Evolutionary conservation across 1,140 invertebrate species (phyloP).

Genomic region (Druon quercuslanigerum): DNA sequence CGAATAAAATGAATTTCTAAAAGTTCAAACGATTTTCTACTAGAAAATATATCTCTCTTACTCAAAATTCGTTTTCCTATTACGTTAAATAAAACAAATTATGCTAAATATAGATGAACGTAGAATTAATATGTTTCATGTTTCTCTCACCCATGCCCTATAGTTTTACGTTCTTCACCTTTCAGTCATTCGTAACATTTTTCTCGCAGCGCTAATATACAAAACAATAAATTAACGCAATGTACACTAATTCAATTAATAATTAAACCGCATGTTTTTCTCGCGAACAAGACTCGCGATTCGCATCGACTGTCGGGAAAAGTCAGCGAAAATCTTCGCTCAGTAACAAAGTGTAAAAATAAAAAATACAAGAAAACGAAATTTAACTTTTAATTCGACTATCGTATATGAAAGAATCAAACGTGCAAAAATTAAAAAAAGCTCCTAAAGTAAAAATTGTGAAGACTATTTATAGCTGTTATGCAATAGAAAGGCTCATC

Average conservation of each 20-base stretch:
- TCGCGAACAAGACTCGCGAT: not conserved
- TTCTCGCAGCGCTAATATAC: constrained; percentile 56
- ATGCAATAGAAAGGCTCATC: too few species aligned
- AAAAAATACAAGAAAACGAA: too few species aligned
- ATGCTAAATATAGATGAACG: constrained; percentile 28
- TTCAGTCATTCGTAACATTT: constrained; percentile 49
- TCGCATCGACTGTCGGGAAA: not conserved
- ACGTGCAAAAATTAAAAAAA: too few species aligned
- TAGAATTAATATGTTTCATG: constrained; percentile 37
- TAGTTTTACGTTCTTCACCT: not conserved
- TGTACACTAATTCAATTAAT: constrained; percentile 45
- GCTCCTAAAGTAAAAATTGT: too few species aligned
- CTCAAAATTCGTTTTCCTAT: not conserved
- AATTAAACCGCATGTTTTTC: constrained; percentile 22
- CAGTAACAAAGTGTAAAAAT: too few species aligned
- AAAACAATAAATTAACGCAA: constrained; percentile 65
- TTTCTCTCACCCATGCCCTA: not conserved
- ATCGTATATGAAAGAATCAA: too few species aligned
- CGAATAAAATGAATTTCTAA: not conserved
- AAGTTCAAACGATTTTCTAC: not conserved
- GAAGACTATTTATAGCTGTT: too few species aligned
- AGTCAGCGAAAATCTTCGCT: too few species aligned
- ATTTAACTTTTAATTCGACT: too few species aligned
- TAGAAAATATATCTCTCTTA: constrained; percentile 9
- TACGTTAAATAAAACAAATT: constrained; percentile 37